Conservation (phyloP, 2,113 vertebrate species). For the Stegostoma tigrinum region DNA sequence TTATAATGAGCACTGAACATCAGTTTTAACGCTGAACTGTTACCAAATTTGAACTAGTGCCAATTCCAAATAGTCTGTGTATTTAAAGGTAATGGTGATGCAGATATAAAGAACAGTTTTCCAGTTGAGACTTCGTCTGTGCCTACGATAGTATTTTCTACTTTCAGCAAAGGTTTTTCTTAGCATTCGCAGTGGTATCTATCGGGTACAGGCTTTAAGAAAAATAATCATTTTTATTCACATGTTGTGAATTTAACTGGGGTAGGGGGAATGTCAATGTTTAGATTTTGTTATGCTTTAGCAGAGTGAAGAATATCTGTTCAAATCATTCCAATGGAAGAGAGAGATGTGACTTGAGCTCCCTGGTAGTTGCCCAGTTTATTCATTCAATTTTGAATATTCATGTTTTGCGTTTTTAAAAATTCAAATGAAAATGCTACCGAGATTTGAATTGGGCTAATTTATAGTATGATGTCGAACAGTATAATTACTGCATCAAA, state of each 20-base stretch:
- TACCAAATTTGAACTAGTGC: background rate
- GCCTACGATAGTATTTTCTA: background rate
- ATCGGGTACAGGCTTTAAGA: background rate
- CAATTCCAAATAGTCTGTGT: background rate
- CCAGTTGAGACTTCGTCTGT: background rate
- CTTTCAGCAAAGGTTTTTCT: background rate
- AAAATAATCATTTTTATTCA: background rate
- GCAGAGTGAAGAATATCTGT: background rate
- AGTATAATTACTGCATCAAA: constrained; percentile 5
- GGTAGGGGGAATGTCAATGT: background rate
- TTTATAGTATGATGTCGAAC: background rate
- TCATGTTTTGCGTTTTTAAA: background rate
- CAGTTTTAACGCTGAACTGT: background rate
- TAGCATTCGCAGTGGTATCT: background rate
- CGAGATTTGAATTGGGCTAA: background rate
- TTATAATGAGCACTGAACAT: background rate
- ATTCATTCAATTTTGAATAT: background rate
- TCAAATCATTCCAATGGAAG: background rate
- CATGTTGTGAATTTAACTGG: background rate
- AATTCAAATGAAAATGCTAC: background rate
- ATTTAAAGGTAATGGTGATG: background rate
- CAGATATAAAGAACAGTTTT: background rate
- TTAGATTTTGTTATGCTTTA: background rate
- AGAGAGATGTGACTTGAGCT: background rate
- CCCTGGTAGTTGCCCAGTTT: background rate